A percentile compares a stretch with the other conserved stretches of the same genome.
Evolutionary conservation across 2,113 vertebrate species (phyloP).

Genomic region (Hippotragus niger): DNA sequence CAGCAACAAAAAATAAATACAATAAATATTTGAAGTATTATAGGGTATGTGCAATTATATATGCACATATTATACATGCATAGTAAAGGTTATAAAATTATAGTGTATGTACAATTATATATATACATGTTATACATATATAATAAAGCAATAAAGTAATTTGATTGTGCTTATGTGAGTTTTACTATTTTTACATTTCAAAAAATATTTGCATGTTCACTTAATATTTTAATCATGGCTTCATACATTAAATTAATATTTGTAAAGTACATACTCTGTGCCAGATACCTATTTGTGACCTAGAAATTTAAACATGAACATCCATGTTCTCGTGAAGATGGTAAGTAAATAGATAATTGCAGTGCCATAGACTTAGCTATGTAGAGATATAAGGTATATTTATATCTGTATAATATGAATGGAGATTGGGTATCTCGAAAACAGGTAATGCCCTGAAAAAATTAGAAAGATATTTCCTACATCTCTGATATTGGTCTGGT

Average conservation of each 20-base stretch:
- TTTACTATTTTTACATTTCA: not conserved
- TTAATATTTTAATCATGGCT: not conserved
- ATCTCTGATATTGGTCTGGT: not conserved
- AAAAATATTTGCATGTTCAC: not conserved
- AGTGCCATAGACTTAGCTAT: not conserved
- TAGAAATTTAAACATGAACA: not conserved
- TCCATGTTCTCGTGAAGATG: not conserved
- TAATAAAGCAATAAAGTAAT: not conserved
- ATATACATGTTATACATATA: not conserved
- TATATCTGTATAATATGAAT: not conserved
- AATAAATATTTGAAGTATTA: not conserved
- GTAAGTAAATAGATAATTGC: not conserved
- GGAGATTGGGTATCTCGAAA: not conserved
- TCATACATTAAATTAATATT: not conserved
- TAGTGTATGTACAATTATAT: not conserved
- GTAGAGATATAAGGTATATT: not conserved
- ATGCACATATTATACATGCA: not conserved
- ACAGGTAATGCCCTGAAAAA: not conserved
- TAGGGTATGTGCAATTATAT: not conserved
- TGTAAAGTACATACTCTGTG: not conserved
- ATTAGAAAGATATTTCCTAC: not conserved
- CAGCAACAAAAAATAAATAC: not conserved
- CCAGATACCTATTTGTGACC: not conserved
- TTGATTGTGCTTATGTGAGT: not conserved
- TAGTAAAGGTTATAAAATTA: not conserved